Percentiles rank a stretch among this genome's conserved stretches.
Conservation (phyloP, 2,113 vertebrate genomes). For the Fregata magnificens region DNA sequence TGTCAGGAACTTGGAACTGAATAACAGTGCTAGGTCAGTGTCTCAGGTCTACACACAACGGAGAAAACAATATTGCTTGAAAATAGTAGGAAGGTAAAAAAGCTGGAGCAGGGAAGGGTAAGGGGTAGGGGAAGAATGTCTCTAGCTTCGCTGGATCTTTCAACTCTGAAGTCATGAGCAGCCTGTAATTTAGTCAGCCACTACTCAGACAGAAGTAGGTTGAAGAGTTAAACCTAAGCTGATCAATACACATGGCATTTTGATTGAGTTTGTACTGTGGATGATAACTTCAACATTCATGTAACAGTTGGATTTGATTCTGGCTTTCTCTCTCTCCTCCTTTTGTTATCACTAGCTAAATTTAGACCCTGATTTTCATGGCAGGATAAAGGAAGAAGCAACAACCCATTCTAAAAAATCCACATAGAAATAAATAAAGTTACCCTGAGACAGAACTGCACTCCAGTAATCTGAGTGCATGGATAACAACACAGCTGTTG, state of each 20-base stretch:
- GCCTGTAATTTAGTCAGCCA: neutral
- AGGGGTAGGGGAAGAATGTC: no score
- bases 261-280: neutral
- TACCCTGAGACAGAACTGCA: neutral
- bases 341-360: neutral
- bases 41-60: neutral
- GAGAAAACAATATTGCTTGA: neutral
- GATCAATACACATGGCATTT: neutral
- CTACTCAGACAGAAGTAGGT: neutral
- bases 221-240: neutral
- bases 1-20: neutral
- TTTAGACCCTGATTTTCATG: neutral
- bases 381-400: neutral
- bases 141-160: neutral
- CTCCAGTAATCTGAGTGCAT: neutral
- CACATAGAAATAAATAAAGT: neutral
- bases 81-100: neutral
- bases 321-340: neutral
- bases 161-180: neutral
- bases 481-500: neutral
- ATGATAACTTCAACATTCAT: neutral
- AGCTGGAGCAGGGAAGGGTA: no score
- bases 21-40: neutral
- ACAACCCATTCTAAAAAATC: neutral
- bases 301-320: neutral